These are phyloP conservation scores for Helicolenus hilgendorfi DNA, from an alignment of 2,797 vertebrate genomes.

Conservation along the genomic window DNA sequence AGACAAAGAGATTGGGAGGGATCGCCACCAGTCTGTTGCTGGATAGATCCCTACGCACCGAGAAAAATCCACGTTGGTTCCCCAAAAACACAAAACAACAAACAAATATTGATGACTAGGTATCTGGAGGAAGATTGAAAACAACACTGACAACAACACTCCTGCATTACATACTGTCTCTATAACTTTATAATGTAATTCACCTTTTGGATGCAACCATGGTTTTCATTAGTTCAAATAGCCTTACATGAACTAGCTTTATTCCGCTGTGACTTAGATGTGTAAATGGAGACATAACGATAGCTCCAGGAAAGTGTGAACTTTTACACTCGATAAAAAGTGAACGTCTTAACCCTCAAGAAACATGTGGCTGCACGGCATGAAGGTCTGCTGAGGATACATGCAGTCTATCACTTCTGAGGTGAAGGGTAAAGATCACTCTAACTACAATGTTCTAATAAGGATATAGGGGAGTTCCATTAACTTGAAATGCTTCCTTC, in stretches of 20 bases:
- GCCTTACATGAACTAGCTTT: background rate
- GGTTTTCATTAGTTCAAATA: background rate
- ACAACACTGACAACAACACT: background rate
- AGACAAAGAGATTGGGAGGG: conserved; percentile 91
- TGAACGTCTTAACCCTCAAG: background rate
- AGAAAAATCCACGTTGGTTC: conserved; percentile 55
- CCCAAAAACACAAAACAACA: conserved; percentile 25
- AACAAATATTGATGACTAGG: conserved; percentile 1
- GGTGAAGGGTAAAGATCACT: background rate
- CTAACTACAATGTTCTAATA: background rate
- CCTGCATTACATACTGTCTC: background rate
- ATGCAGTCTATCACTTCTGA: background rate
- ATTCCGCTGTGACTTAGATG: background rate
- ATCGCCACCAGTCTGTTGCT: conserved; percentile 94
- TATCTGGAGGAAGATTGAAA: background rate
- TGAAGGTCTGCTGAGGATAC: background rate
- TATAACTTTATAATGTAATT: background rate
- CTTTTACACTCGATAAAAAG: background rate
- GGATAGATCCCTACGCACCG: conserved; percentile 93
- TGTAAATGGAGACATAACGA: background rate
- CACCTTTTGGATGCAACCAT: background rate
- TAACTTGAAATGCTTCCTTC: background rate
- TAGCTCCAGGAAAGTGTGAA: background rate
- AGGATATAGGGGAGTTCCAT: background rate
- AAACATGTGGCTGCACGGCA: background rate